phyloP scores from a whole-genome alignment of 2,888 invertebrate genomes.

The Cordilura impudica region DNA sequence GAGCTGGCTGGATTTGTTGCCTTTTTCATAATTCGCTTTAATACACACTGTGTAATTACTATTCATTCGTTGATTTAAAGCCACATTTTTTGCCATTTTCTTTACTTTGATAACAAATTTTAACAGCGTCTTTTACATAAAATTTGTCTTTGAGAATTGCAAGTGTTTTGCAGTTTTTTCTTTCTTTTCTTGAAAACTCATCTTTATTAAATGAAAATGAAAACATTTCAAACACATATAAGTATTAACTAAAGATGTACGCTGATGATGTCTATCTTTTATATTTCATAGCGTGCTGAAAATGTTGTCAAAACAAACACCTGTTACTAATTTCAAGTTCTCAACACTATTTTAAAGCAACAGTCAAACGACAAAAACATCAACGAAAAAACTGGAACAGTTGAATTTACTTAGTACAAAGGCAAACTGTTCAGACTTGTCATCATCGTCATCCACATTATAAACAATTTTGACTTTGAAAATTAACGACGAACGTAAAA shows the following conservation, averaged over 20 bases:
- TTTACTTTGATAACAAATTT: constrained; percentile 2
- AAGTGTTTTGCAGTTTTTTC: constrained; percentile 17
- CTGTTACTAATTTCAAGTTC: constrained; percentile 66
- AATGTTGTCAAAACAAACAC: constrained; percentile 66
- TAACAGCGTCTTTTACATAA: neutral
- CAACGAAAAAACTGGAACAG: neutral
- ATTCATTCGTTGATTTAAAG: constrained; percentile 1
- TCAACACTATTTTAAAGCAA: constrained; percentile 38
- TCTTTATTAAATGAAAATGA: constrained; percentile 11
- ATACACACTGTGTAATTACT: neutral
- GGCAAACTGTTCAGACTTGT: constrained; percentile 6
- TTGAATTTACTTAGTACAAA: constrained; percentile 8
- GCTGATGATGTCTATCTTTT: constrained; percentile 41
- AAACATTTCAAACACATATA: constrained; percentile 9
- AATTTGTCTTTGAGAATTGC: constrained; percentile 44
- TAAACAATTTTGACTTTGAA: constrained; percentile 49
- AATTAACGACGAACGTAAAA: constrained; percentile 19
- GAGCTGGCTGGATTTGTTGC: neutral
- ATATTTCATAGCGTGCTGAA: constrained; percentile 29
- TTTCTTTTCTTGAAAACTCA: neutral
- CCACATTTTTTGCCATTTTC: neutral
- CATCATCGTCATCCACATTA: constrained; percentile 8
- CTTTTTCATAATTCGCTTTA: constrained; percentile 14
- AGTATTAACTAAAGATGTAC: neutral
- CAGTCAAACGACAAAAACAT: constrained; percentile 22